Conservation (phyloP, 2,797 vertebrate species). For the Linurgus olivaceus region DNA sequence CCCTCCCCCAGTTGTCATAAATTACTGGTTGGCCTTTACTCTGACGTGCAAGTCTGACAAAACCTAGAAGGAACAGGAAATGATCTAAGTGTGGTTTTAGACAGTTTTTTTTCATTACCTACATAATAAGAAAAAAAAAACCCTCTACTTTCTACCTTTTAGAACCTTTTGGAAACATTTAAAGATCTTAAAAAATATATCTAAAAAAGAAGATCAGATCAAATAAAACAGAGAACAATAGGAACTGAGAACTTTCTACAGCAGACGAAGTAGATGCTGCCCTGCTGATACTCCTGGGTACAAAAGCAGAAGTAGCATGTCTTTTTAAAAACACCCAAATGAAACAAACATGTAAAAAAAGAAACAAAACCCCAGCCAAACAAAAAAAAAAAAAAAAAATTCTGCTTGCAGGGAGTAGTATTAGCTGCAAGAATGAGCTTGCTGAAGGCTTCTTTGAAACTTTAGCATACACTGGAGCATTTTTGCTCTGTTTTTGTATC, state of each 20-base stretch:
- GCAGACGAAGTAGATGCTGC: neutral
- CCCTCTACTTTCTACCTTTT: neutral
- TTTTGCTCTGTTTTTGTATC: neutral
- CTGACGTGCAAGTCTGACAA: slow-evolving; percentile 46
- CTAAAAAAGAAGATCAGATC: neutral
- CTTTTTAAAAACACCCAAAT: neutral
- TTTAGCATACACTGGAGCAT: neutral
- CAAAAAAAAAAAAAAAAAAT: neutral
- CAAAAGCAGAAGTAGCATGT: slow-evolving; percentile 43
- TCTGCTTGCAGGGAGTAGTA: neutral
- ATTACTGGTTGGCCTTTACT: slow-evolving; percentile 60
- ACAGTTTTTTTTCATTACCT: slow-evolving; percentile 40
- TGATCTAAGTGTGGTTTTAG: slow-evolving; percentile 61
- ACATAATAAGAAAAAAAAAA: neutral
- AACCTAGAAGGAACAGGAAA: slow-evolving; percentile 70
- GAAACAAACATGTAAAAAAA: neutral
- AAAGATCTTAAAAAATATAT: neutral
- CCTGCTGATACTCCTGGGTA: neutral
- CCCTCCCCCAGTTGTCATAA: slow-evolving; percentile 53
- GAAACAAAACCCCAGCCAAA: neutral
- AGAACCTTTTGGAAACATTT: neutral
- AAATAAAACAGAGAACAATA: neutral
- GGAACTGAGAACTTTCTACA: neutral
- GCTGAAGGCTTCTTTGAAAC: neutral
- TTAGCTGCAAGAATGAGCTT: neutral